Base-by-base conservation (phyloP, 2,888 invertebrate species). In the Odontocolon sp. region DNA sequence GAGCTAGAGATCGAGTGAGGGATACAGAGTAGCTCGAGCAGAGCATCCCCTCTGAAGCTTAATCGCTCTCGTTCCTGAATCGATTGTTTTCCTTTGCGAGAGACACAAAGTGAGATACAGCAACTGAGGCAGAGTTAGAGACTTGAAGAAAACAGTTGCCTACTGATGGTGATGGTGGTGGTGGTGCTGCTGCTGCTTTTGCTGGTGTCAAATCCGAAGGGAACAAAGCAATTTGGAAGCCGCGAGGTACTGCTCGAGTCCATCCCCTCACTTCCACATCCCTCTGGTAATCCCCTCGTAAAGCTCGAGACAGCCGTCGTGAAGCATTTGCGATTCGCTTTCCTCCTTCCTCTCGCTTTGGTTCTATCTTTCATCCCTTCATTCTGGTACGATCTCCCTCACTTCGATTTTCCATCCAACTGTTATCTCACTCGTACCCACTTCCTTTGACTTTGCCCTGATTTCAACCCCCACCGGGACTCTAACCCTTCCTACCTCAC, bases 141-240 rank as follows among this genome's bases (percentile, higher is more conserved):
- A n/a, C 36, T 40, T 18, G 68, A 42, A 59, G 68, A 69, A 69
- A 69, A 69, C 47, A 18, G 68, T 69, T 59, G 38, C 16, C 68
- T 45, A 14, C 33, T 63, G 31, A 16, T 36, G 6, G 40, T 45
- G 21, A 33, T 63, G 31, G 26, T 36, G 6, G 40, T 31, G 45
- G 31, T 45, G 31, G 40, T 18, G 6, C 31, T 18, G 16, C 33
- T 23, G 11, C 16, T 9, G 68, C 14, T 42, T 61, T 28, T 31
- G 61, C 61, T 11, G 59, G 74, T 70, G 74, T 73, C 70, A 74
- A 78, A 78, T 78, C 78, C 74, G 54, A 56, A 67, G 70, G 78
- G 68, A 78, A 70, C 69, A 74, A 78, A 78, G 78, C 78, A 78
- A 78, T 78, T 78, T 74, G 61, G 78, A 31, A 70, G 59, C 36